Evolutionary conservation across 35 echinoderm and acorn worm species (phyloP).

Genomic region (Eucidaris tribuloides): DNA sequence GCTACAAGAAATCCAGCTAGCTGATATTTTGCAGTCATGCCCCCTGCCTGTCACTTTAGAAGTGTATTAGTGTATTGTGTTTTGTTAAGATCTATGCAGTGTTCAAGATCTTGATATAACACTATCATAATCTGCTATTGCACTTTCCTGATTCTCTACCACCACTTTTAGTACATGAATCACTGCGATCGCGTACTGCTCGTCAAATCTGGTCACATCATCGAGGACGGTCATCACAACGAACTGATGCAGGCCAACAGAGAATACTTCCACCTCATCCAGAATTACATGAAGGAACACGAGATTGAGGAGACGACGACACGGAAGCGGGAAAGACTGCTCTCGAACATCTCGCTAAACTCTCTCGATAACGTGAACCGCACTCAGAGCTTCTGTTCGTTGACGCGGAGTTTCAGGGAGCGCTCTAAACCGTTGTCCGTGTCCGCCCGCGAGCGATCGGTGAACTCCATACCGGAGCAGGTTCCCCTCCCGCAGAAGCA

Average conservation of each 20-base stretch:
- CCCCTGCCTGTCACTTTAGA: too few relatives aligned
- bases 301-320: background rate
- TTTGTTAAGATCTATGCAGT: too few relatives aligned
- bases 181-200: conserved; percentile 68
- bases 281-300: conserved; percentile 47
- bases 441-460: background rate
- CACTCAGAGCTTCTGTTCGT: background rate
- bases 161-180: conserved; percentile 55
- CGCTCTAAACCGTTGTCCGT: background rate
- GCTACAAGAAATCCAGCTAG: too few relatives aligned
- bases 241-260: conserved; percentile 46
- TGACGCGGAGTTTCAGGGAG: background rate
- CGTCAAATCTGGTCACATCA: conserved; percentile 61
- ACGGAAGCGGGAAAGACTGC: background rate
- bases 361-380: background rate
- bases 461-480: conserved; percentile 12
- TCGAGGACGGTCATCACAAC: conserved; percentile 59
- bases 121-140: too few relatives aligned
- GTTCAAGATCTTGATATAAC: too few relatives aligned
- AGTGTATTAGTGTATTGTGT: too few relatives aligned
- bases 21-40: too few relatives aligned
- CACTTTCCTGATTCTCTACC: too few relatives aligned
- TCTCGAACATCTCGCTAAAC: conserved; percentile 6
- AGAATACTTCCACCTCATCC: conserved; percentile 63
- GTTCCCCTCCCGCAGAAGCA: background rate